phyloP scores from a whole-genome alignment of 2,888 invertebrate species.

The Lasioglossum zephyrum region DNA sequence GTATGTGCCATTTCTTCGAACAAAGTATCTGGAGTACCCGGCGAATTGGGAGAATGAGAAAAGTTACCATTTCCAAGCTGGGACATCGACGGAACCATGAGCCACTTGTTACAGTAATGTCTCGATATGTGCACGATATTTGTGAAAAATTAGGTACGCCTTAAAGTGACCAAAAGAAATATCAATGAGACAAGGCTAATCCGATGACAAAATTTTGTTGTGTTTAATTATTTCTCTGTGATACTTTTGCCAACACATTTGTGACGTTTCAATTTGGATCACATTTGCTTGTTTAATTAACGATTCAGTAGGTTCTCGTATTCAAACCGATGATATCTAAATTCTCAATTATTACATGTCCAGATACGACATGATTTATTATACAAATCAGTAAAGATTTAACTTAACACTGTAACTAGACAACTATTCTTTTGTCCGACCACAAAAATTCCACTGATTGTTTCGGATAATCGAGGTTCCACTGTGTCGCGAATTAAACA shows the following conservation, averaged over 20 bases:
- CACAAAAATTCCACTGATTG: no score
- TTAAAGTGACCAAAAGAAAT: background rate
- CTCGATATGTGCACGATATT: background rate
- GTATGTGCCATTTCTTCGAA: background rate
- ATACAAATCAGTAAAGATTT: background rate
- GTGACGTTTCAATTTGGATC: background rate
- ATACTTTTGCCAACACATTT: background rate
- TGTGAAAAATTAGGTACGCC: background rate
- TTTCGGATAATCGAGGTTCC: background rate
- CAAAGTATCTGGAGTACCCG: slow-evolving; percentile 1
- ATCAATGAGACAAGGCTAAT: background rate
- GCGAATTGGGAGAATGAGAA: background rate
- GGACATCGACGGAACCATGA: background rate
- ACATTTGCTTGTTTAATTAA: background rate
- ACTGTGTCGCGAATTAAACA: background rate
- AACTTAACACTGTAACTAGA: background rate
- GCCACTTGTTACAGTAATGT: slow-evolving; percentile 5
- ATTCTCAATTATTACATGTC: background rate
- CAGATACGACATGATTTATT: background rate
- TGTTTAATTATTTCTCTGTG: background rate
- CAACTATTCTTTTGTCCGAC: background rate
- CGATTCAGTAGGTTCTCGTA: background rate
- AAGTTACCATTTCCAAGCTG: background rate
- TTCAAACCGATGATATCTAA: background rate
- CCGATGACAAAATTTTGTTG: background rate